Evolutionary conservation across 2,797 vertebrate species (phyloP), one percentile per base, ranked within the genome.

Genomic region (Phrynocephalus forsythii): DNA sequence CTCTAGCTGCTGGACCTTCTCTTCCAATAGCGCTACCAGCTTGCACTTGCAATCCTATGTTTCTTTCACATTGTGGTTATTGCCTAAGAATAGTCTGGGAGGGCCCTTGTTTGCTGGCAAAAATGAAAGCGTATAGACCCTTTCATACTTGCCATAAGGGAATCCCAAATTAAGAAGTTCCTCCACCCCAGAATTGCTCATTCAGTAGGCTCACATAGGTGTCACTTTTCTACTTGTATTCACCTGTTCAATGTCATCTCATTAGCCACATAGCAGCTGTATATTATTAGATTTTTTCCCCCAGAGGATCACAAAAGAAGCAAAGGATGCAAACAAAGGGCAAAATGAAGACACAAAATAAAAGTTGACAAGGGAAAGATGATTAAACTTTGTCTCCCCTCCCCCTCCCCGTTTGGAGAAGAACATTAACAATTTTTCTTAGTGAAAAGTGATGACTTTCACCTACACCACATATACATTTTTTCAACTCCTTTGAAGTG

Each of bases 401-500:
- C n/a, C 15, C 72, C 22, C 30, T n/a, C 30, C 30, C 38, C 13
- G 1, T 63, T 20, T 63, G 26, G 1, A 16, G 24, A 15, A 38
- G 38, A 2, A 16, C 18, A 20, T 66, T 18, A 67, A 66, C 11
- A 8, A n/a, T 1, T 67, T 30, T 38, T 48, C 30, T 81, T 68
- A 52, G 9, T 52, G 75, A 77, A 67, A 60, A 72, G 38, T 33
- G 72, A 85, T 63, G 10, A 30, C 8, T 50, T 78, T 90, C 79
- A 60, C 85, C 87, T 66, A 60, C 5, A 30, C 44, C 24, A 71
- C 56, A 73, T 15, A 63, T n/a, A 63, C 33, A 78, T 30, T 72
- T 56, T 44, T 86, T 80, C 85, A 81, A n/a, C 26, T 11, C 52
- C 24, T 86, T 44, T 72, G 68, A 86, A 80, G 78, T 44, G 68